Percentiles rank a stretch among this genome's conserved stretches.
Evolutionary conservation across 2,888 invertebrate genomes (phyloP).

Genomic region (Eueremaeus valkanovi): DNA sequence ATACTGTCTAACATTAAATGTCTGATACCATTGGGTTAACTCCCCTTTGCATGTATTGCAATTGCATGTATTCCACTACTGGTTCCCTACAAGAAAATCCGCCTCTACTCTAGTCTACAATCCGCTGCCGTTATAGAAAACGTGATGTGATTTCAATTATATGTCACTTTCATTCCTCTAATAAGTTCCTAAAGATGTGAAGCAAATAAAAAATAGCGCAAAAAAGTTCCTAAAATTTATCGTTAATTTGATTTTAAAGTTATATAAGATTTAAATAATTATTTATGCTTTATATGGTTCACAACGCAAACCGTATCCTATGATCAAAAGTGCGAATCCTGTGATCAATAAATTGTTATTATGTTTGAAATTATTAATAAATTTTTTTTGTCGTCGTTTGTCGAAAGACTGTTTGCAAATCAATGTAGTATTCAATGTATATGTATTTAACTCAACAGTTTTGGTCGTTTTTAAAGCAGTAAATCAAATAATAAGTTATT

Average conservation of each 20-base stretch:
- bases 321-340: not conserved
- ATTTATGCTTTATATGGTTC: too few relatives aligned
- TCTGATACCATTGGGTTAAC: conserved; percentile 36
- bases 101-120: conserved; percentile 10
- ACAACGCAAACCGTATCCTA: too few relatives aligned
- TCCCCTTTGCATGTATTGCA: conserved; percentile 22
- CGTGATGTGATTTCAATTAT: conserved; percentile 26
- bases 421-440: conserved; percentile 2
- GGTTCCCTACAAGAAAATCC: conserved; percentile 35
- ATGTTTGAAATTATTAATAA: not conserved
- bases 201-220: not conserved
- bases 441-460: not conserved
- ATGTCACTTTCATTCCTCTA: conserved; percentile 28
- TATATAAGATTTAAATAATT: not conserved
- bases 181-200: conserved; percentile 32
- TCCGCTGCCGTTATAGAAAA: conserved; percentile 25
- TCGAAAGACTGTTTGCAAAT: conserved; percentile 12
- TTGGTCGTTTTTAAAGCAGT: conserved; percentile 15
- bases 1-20: conserved; percentile 26
- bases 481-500: conserved; percentile 27
- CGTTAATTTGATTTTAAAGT: not conserved
- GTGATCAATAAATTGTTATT: not conserved
- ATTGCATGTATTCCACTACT: conserved; percentile 32
- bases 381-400: not conserved
- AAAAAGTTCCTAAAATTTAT: conserved; percentile 33